Evolutionary conservation across 2,797 vertebrate species (phyloP), one percentile per base, ranked within the genome.

Genomic region (Chaenodraco wilsoni): DNA sequence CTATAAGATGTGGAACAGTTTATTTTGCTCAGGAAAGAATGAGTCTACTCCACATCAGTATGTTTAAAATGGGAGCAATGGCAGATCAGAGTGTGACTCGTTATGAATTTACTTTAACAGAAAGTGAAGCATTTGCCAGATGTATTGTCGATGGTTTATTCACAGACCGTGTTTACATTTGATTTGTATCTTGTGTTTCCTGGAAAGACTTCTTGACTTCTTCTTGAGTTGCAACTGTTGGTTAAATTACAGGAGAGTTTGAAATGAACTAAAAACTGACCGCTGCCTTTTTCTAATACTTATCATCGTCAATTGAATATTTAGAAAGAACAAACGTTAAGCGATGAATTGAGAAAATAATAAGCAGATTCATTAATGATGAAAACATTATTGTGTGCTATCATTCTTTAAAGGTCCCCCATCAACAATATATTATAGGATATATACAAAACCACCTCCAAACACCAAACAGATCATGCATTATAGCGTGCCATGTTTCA

Each of bases 101-200:
- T 27, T 27, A 43, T 62, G 67, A 69, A 78, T 73, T 74, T 60
- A 17, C 44, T 82, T 59, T 27, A 8, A 71, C 27, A 60, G 50
- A 45, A n/a, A 72, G 48, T 56, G 46, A 67, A 45, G 63, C 4
- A 55, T 78, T 44, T 40, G 51, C 40, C 17, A 57, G 27, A 27
- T 27, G 27, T 27, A 27, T 27, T 50, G 27, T 60, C 62, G 31
- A 55, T 27, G 23, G 23, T 27, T 27, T 27, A 27, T 75, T 58
- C 60, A 66, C 54, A 27, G 59, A 50, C 63, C 10, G 14, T 43
- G 0, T 49, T 58, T 1, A 5, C 23, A 65, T 66, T 21, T 16
- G 5, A 27, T 31, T 54, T 58, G 12, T 66, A 12, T 5, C 11
- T 16, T 7, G 21, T 64, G 65, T 72, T 59, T 79, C 17, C 27